Base-by-base conservation (phyloP, 2,888 invertebrate genomes). In the Sphinx pinastri region DNA sequence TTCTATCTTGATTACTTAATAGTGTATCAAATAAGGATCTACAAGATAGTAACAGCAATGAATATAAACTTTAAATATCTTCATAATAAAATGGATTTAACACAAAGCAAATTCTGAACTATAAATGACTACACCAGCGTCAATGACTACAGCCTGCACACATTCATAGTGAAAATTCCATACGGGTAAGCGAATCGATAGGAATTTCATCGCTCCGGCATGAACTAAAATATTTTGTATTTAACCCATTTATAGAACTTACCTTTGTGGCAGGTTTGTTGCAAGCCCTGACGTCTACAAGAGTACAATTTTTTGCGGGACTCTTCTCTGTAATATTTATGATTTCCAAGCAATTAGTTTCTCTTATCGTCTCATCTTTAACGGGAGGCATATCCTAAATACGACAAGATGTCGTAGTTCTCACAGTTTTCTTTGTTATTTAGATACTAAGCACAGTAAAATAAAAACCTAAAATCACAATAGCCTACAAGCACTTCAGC, bases 241-340 rank as follows among this genome's bases (percentile, higher is more conserved):
- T 38, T 11, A 31, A 14, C 51, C 8, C 16, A 49, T 51, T 59
- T 51, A 68, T 10, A 51, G 12, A 13, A 47, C 88, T 94, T 94
- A 96, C 96, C 95, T 95, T 95, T 76, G 95, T 91, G 72, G 94
- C 92, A 77, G 96, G 96, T 89, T 96, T 96, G 84, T 95, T 95
- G 86, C 96, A 96, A 77, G 96, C 96, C 88, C 96, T 94, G 78
- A 95, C 95, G 90, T 96, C 96, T 76, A 96, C 94, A 76, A 94
- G 90, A 79, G 91, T 87, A 76, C 88, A 89, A 80, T 91, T 92
- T 84, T 93, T 93, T 75, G 87, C 90, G 71, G 94, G 93, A 79
- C 93, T 94, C 85, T 94, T 93, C 79, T 94, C 94, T 69, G 86
- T 81, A 77, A 92, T 86, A 80, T 91, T 92, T 82, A 94, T 86